Base-by-base conservation (phyloP, 2,797 vertebrate species). In the Ispidina lecontei region DNA sequence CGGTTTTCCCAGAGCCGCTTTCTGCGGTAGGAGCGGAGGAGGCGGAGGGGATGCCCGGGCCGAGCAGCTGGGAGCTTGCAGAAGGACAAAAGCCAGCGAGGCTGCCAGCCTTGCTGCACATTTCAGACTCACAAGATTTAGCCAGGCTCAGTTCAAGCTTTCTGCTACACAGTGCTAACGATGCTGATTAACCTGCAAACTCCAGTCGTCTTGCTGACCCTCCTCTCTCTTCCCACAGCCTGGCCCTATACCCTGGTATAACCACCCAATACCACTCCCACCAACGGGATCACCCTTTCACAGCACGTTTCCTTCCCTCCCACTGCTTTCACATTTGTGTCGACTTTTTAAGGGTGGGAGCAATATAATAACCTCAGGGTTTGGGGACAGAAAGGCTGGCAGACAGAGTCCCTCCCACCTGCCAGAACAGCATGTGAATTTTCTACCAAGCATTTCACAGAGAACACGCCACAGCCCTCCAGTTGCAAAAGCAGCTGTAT, bases 61-160 rank as follows among this genome's bases (percentile, higher is more conserved):
- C 83, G 47, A 86, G 92, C 95, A 97, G 95, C 94, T 91, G 93
- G 41, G 81, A 87, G 89, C 54, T 33, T 83, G 93, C 89, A 85
- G 78, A 90, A 91, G 92, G 88, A 96, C 88, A 95, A 96, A 92
- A 85, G 63, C 78, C 96, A 95, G 92, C 41, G 1, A 91, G 96
- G 89, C 84, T 90, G 86, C 67, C 69, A 73, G 91, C 74, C 73
- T 88, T 77, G 78, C 96, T 94, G 91, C 23, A 90, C 89, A 81
- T 96, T 93, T 96, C 95, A 97, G 86, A 67, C 92, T 95, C 91
- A 26, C 4, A 29, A 44, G 14, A 78, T 95, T 96, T 84, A 95
- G 94, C 62, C 90, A 93, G 88, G 89, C 94, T 69, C 54, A 86
- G 75, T 51, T 84, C 88, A 89, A 96, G 84, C 58, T 82, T 95